Evolutionary conservation across 2,888 invertebrate species (phyloP).

Genomic region (Ichneumon xanthorius): DNA sequence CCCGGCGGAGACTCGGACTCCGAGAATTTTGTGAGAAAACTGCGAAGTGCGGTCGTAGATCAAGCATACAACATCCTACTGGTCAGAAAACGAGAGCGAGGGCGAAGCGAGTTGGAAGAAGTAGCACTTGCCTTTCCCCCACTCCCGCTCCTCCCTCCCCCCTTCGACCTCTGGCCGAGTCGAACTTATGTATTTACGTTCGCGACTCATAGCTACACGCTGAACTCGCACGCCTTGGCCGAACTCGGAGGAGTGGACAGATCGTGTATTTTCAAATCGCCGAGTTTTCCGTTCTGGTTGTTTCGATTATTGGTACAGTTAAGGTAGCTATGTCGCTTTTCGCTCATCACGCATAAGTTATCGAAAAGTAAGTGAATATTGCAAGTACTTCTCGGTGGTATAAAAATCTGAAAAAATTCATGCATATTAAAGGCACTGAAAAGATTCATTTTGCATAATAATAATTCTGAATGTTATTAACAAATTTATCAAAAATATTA

Average conservation of each 20-base stretch:
- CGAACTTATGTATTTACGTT: constrained; percentile 58
- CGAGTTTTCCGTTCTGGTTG: too few relatives aligned
- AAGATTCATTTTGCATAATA: too few relatives aligned
- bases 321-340: too few relatives aligned
- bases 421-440: too few relatives aligned
- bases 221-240: neutral
- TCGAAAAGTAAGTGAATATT: too few relatives aligned
- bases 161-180: neutral
- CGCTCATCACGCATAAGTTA: too few relatives aligned
- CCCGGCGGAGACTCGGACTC: neutral
- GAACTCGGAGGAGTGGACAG: neutral
- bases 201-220: constrained; percentile 15
- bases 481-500: too few relatives aligned
- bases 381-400: too few relatives aligned
- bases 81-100: constrained; percentile 33
- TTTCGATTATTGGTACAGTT: too few relatives aligned
- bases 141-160: constrained; percentile 10
- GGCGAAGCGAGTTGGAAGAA: constrained; percentile 54
- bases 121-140: constrained; percentile 54
- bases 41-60: constrained; percentile 71
- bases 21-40: constrained; percentile 48
- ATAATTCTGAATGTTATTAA: too few relatives aligned
- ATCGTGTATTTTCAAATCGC: too few relatives aligned
- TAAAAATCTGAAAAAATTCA: too few relatives aligned
- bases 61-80: constrained; percentile 55